Evolutionary conservation across 2,888 invertebrate genomes (phyloP).

Genomic region (Neoitamus cyanurus): DNA sequence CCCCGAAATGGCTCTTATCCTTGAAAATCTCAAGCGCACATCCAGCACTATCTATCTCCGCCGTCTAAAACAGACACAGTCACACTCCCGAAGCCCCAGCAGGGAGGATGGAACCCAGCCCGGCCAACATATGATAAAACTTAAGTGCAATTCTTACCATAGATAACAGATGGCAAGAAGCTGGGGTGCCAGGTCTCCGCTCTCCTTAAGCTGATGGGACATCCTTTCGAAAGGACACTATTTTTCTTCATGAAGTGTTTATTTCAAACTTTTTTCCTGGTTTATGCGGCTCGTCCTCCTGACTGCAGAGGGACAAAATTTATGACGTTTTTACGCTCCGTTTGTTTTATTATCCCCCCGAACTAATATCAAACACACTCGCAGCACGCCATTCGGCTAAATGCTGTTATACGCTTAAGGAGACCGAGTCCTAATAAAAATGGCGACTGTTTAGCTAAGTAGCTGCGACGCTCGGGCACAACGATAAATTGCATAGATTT

Average conservation of each 20-base stretch:
- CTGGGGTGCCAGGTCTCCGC: slow-evolving; percentile 25
- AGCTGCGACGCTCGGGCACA: slow-evolving; percentile 49
- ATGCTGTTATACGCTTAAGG: slow-evolving; percentile 43
- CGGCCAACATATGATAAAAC: slow-evolving; percentile 45
- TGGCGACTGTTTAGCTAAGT: slow-evolving; percentile 53
- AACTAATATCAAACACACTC: slow-evolving; percentile 46
- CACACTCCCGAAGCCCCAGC: slow-evolving; percentile 8
- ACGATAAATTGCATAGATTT: slow-evolving; percentile 52
- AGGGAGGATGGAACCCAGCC: slow-evolving; percentile 20
- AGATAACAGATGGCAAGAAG: slow-evolving; percentile 16
- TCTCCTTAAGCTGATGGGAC: slow-evolving; percentile 44
- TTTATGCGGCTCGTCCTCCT: slow-evolving; percentile 19
- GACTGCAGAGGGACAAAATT: slow-evolving; percentile 48
- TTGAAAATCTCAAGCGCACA: slow-evolving; percentile 44
- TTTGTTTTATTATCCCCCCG: slow-evolving; percentile 52
- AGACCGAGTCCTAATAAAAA: slow-evolving; percentile 51
- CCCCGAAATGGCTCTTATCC: slow-evolving; percentile 48
- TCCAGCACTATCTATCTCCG: slow-evolving; percentile 46
- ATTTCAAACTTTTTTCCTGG: slow-evolving; percentile 43
- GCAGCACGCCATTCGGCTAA: neutral
- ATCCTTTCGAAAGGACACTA: slow-evolving; percentile 48
- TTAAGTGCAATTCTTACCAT: slow-evolving; percentile 41
- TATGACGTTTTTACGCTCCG: slow-evolving; percentile 54
- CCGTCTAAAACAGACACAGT: slow-evolving; percentile 48
- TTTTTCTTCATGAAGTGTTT: slow-evolving; percentile 51